Base-by-base conservation (phyloP, 2,888 invertebrate genomes). In the Epistrophe eligans region DNA sequence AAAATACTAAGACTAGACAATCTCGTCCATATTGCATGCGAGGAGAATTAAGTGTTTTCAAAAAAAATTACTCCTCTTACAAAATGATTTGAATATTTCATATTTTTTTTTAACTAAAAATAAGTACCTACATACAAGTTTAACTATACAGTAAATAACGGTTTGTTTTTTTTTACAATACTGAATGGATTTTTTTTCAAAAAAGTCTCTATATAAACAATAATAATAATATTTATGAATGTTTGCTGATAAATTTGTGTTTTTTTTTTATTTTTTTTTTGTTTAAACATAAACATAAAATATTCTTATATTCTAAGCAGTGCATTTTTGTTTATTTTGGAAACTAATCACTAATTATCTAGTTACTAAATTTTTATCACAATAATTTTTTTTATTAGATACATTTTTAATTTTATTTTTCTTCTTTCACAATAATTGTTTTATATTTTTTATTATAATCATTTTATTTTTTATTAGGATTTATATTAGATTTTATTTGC, bases 1-100 rank as follows among this genome's bases (percentile, higher is more conserved):
- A 28, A 83, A 60, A 62, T 48, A 73, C 48, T 48, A 67, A 92
- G 93, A 93, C 93, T 93, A 93, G 93, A 93, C 90, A 91, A 91
- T 92, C 93, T 93, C 93, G 92, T 92, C 91, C 90, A 88, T 50
- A 35, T 89, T 88, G 84, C 71, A 71, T 66, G 13, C 35, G 76
- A 80, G 84, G 83, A 89, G 72, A 73, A 64, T 58, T 57, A 67
- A 57, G 32, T 74, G 5, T 48, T 67, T 70, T 15, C 19, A 32
- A 48, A 66, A 32, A 43, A 60, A 57, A 77, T 58, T 45, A 70
- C 83, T 79, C 84, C 77, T 62, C 84, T 55, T 48, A 80, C 80
- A 84, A 84, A 80, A 55, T 80, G 77, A 45, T 62, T 73, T 77
- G 58, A 83, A 83, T 77, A 77, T 66, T 48, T 48, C 35, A 24